phyloP scores from a whole-genome alignment of 2,888 invertebrate species.

The Cepaea hortensis region DNA sequence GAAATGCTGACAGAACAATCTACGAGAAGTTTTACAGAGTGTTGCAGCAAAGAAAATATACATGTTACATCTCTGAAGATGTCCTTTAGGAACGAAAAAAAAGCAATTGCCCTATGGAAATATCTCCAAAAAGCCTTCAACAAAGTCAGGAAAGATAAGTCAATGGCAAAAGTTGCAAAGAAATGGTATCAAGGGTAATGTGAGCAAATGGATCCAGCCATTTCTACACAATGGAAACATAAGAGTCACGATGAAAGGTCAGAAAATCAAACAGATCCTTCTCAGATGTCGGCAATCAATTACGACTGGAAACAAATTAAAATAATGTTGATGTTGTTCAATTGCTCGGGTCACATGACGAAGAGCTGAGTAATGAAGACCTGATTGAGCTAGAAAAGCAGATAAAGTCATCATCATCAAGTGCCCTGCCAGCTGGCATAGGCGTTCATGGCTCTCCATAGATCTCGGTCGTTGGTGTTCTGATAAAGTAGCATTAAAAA shows the following conservation, averaged over 20 bases:
- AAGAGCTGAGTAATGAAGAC: too few relatives aligned
- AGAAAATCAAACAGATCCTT: neutral
- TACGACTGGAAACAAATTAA: too few relatives aligned
- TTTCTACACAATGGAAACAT: conserved; percentile 34
- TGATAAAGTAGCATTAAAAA: too few relatives aligned
- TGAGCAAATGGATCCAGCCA: conserved; percentile 11
- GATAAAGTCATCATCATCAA: too few relatives aligned
- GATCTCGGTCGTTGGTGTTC: too few relatives aligned
- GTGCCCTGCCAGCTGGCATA: too few relatives aligned
- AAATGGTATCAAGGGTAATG: neutral
- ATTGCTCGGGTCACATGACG: too few relatives aligned
- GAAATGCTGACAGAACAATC: too few relatives aligned
- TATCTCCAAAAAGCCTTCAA: conserved; percentile 14
- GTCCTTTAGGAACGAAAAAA: conserved; percentile 8
- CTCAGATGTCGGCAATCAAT: too few relatives aligned
- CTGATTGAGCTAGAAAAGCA: too few relatives aligned
- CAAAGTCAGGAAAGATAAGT: conserved; percentile 28
- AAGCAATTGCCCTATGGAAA: neutral
- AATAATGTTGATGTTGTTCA: too few relatives aligned
- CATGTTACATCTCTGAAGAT: conserved; percentile 11
- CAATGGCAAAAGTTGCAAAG: conserved; percentile 22
- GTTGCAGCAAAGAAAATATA: conserved; percentile 14
- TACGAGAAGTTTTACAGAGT: conserved; percentile 6
- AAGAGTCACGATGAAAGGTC: conserved; percentile 6
- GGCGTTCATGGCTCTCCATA: too few relatives aligned